Conservation (phyloP, 2,113 vertebrate genomes). For the Micronycteris hirsuta region DNA sequence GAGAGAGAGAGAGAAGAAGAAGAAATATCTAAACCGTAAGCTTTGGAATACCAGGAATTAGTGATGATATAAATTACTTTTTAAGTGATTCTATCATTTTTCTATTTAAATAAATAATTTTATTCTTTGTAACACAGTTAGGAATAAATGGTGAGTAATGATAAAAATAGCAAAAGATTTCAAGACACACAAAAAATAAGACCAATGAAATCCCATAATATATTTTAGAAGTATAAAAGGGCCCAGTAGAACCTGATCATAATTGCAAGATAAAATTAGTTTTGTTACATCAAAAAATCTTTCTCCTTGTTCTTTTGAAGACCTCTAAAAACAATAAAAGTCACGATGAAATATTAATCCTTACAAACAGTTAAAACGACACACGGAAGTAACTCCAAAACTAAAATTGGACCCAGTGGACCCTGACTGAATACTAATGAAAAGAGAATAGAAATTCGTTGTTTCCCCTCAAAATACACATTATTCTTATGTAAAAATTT, state of each 20-base stretch:
- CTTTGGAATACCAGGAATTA: background rate
- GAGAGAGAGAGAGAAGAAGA: background rate
- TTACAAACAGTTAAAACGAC: background rate
- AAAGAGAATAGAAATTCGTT: background rate
- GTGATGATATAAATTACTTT: background rate
- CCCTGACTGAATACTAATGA: background rate
- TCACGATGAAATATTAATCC: background rate
- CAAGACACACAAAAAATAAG: background rate
- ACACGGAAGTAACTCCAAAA: background rate
- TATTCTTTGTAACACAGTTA: background rate
- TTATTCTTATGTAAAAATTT: background rate
- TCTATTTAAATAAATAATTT: slow-evolving; percentile 23
- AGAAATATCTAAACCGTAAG: background rate
- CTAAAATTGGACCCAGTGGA: background rate
- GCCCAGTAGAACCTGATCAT: background rate
- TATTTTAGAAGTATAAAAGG: background rate
- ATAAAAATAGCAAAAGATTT: slow-evolving; percentile 3
- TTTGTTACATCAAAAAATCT: background rate
- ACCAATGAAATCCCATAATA: background rate
- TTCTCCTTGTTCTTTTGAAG: slow-evolving; percentile 17
- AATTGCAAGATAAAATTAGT: background rate
- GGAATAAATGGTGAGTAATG: background rate
- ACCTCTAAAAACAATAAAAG: slow-evolving; percentile 13
- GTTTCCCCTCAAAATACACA: background rate
- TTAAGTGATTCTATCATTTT: background rate